Base-by-base conservation (phyloP, 2,113 vertebrate genomes). In the Tetraodon nigroviridis region DNA sequence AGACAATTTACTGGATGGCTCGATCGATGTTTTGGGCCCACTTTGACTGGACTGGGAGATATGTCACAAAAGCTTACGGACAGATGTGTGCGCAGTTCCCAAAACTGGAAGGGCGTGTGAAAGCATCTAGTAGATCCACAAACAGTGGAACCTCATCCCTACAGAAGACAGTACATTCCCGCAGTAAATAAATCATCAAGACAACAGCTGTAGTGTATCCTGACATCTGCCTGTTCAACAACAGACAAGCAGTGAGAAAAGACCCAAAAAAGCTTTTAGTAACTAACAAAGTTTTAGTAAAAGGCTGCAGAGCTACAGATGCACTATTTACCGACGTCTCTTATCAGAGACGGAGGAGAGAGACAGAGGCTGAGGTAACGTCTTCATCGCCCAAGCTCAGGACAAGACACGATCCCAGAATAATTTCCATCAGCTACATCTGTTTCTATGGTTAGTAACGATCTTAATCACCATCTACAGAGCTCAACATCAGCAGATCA, bases 261-360 rank as follows among this genome's bases (percentile, higher is more conserved):
- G 22, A 50, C 15, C 59, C 15, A 54, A 50, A 55, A 61, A 55
- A 57, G 67, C 49, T 45, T 37, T n/a, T n/a, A n/a, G n/a, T n/a
- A n/a, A n/a, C n/a, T 22, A 45, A 37, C 13, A 58, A 42, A 64
- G 44, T 51, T 55, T 10, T 21, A 63, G 80, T 65, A 66, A 82
- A 69, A 63, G 56, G 49, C 55, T 55, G 27, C 61, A 70, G 57
- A 71, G 58, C 56, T 50, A 15, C 37, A 70, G 51, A 50, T 5
- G 5, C 32, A 69, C 49, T 58, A 45, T 69, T 74, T 54, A 69
- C 69, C 55, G 65, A 19, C 67, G 69, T 77, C 73, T 86, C 79
- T 81, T 75, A 80, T 78, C 74, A 47, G 44, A 1, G 24, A 56
- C 21, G 71, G 51, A 58, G 64, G 67, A 22, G 16, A 27, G 8